Evolutionary conservation across 2,888 invertebrate species (phyloP), one percentile per base, ranked within the genome.

Genomic region (Nomada lathburiana): DNA sequence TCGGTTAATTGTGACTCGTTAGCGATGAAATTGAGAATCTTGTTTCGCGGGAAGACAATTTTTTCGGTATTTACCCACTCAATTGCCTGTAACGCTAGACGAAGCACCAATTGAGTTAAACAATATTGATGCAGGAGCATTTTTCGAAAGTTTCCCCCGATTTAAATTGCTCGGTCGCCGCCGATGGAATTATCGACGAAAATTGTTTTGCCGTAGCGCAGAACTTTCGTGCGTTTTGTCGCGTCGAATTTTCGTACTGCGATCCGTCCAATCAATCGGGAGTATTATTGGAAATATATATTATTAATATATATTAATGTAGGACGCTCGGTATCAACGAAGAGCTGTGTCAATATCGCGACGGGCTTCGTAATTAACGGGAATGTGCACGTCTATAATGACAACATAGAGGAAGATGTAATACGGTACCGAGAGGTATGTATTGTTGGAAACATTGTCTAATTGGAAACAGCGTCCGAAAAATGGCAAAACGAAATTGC

Each of bases 221-320:
- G 63, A 13, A n/a, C 20, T 16, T 10, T 23, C n/a, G 10, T 10
- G 5, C 10, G 20, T 29, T 18, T 11, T 47, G 47, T 16, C 1
- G 7, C 3, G 1, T 23, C 5, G 42, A 42, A 55, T 42, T 23
- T 55, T 42, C 23, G 11, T 42, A 5, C 23, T 7, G 13, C 16
- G 50, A n/a, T 29, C 52, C 9, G 29, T 5, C 52, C 52, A 36
- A 10, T 36, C 42, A 16, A 16, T 36, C 10, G 1, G n/a, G 20
- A 44, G n/a, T 23, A 60, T 60, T 50, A 36, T 36, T 36, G 36
- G 36, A 7, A 36, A 69, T 29, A 26, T 59, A 69, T 59, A 29
- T 69, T 23, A n/a, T 26, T 47, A 47, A 69, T n/a, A n/a, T 0
- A n/a, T 16, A 29, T 69, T 59, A 47, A 59, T 29, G 9, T n/a